Percentiles rank a stretch among this genome's conserved stretches.
phyloP scores from a whole-genome alignment of 2,113 vertebrate genomes.

The Phrynosoma blainvillii region DNA sequence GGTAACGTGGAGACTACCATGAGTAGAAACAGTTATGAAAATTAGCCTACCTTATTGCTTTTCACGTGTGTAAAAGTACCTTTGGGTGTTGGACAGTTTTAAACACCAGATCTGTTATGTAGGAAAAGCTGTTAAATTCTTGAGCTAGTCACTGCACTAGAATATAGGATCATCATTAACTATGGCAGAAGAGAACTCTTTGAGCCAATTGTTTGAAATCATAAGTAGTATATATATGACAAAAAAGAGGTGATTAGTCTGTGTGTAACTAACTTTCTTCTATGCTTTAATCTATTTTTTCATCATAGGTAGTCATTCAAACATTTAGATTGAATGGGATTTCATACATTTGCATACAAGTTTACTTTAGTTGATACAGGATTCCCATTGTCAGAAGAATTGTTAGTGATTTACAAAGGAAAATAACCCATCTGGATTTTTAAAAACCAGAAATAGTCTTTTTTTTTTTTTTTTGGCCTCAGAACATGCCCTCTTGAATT shows the following conservation, averaged over 20 bases:
- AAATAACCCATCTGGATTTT: neutral
- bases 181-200: neutral
- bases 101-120: neutral
- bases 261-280: too few relatives aligned
- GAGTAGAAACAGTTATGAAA: neutral
- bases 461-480: neutral
- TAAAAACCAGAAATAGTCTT: neutral
- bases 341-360: too few relatives aligned
- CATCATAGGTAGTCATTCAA: too few relatives aligned
- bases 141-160: too few relatives aligned
- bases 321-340: neutral
- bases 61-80: neutral
- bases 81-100: neutral
- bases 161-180: too few relatives aligned
- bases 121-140: too few relatives aligned
- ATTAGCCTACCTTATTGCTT: neutral
- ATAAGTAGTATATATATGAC: too few relatives aligned
- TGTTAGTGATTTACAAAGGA: neutral
- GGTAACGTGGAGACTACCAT: neutral
- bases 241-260: too few relatives aligned
- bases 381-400: neutral
- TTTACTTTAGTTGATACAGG: too few relatives aligned
- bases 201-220: neutral
- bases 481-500: neutral
- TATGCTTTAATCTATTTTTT: too few relatives aligned